Evolutionary conservation across 2,888 invertebrate genomes (phyloP), one percentile per base, ranked within the genome.

Genomic region (Napeogenes inachia): DNA sequence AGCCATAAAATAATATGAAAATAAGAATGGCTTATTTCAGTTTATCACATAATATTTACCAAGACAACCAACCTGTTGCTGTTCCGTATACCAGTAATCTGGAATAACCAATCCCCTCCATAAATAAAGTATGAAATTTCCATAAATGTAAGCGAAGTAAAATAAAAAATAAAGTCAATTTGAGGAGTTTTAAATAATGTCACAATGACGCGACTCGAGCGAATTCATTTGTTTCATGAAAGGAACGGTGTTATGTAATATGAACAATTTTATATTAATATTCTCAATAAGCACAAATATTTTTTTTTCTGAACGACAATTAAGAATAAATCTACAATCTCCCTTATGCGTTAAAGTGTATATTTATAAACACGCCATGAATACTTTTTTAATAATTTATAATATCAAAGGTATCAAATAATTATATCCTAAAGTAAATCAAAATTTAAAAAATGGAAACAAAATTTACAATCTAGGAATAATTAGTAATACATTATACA

Each of bases 141-240:
- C 47, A 47, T 47, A 47, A 47, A 47, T n/a, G 12, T 47, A 47
- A 47, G n/a, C 13, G 6, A 21, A 21, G 54, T 56, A 63, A 32
- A 54, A 59, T 62, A 54, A 62, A 63, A 54, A 57, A 59, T 53
- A 38, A 56, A 47, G 46, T 62, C 60, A 57, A 66, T 60, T 64
- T 61, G 38, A 66, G 62, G 58, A 66, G 62, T 62, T 62, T 64
- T 66, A 64, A 66, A 66, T 64, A 66, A 64, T 66, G 58, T 45
- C 57, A 62, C 64, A 64, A 60, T 64, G 60, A 42, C 45, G 45
- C 32, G 57, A 35, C 57, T 63, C 58, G 60, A 63, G 61, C 57
- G 67, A 62, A 67, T 67, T 67, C 68, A 68, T 67, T 68, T 63
- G 65, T 67, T 60, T 54, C 63, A 63, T 65, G 56, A 61, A 61